Evolutionary conservation across 2,113 vertebrate genomes (phyloP).

Genomic region (Colius striatus): DNA sequence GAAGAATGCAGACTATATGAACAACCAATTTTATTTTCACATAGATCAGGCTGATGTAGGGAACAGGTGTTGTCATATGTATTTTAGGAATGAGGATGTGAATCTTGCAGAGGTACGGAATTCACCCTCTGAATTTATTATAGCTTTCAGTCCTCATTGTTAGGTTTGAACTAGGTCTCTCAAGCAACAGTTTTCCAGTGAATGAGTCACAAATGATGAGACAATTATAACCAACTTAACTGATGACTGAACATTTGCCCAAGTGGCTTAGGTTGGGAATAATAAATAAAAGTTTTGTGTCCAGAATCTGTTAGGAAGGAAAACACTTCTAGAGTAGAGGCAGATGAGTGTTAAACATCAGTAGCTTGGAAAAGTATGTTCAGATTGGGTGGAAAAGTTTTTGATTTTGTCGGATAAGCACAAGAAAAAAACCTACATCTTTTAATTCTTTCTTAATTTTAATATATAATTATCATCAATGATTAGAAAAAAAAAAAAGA

Average conservation of each 20-base stretch:
- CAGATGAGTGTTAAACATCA: neutral
- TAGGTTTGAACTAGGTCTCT: neutral
- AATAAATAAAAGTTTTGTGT: neutral
- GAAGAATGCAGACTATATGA: slow-evolving; percentile 39
- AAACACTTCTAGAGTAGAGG: neutral
- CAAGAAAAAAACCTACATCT: neutral
- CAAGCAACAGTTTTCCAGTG: slow-evolving; percentile 8
- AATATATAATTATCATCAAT: neutral
- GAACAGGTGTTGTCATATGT: slow-evolving; percentile 60
- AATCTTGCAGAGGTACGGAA: neutral
- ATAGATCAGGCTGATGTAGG: neutral
- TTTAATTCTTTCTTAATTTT: neutral
- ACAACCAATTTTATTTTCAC: slow-evolving; percentile 16
- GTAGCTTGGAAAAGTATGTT: neutral
- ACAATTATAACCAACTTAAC: slow-evolving; percentile 18
- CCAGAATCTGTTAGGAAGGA: neutral
- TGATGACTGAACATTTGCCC: neutral
- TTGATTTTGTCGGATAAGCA: neutral
- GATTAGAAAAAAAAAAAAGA: neutral
- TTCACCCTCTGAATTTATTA: neutral
- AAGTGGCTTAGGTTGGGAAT: neutral
- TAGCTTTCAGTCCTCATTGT: neutral
- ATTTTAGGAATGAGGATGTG: neutral
- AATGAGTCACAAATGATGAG: neutral
- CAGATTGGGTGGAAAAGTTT: neutral